Conservation (phyloP, 2,888 invertebrate species). For the Lathronympha strigana region DNA sequence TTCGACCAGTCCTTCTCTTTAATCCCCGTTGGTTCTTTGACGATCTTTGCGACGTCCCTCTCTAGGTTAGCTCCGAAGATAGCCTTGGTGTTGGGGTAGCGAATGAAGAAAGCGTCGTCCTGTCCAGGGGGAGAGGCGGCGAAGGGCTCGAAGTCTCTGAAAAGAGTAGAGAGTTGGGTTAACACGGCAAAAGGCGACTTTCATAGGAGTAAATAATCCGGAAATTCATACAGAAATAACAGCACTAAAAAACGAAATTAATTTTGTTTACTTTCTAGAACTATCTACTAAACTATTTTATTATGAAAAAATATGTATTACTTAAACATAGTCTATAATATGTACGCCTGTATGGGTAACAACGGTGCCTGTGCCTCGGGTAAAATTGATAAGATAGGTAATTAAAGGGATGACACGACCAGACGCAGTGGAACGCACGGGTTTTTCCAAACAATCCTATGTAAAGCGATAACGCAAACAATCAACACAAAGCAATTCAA, state of each 20-base stretch:
- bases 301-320: too few relatives aligned
- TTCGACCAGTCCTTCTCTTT: conserved; percentile 84
- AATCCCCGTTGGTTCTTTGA: conserved; percentile 59
- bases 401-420: background rate
- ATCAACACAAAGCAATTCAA: background rate
- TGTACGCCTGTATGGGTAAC: background rate
- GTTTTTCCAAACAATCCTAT: conserved; percentile 11
- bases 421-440: background rate
- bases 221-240: background rate
- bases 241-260: background rate
- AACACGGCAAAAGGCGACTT: background rate
- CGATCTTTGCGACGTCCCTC: conserved; percentile 55
- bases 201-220: background rate
- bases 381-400: background rate
- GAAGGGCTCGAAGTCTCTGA: conserved; percentile 79
- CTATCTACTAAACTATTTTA: too few relatives aligned
- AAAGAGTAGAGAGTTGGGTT: conserved; percentile 31
- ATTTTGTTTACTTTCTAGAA: too few relatives aligned
- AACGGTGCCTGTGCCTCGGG: background rate
- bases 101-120: conserved; percentile 89
- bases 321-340: too few relatives aligned
- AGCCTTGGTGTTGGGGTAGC: conserved; percentile 83
- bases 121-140: conserved; percentile 88
- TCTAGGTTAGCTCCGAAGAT: conserved; percentile 65
- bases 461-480: conserved; percentile 2